Evolutionary conservation across 1,140 invertebrate genomes (phyloP).

Genomic region (Caenorhabditis brenneri): DNA sequence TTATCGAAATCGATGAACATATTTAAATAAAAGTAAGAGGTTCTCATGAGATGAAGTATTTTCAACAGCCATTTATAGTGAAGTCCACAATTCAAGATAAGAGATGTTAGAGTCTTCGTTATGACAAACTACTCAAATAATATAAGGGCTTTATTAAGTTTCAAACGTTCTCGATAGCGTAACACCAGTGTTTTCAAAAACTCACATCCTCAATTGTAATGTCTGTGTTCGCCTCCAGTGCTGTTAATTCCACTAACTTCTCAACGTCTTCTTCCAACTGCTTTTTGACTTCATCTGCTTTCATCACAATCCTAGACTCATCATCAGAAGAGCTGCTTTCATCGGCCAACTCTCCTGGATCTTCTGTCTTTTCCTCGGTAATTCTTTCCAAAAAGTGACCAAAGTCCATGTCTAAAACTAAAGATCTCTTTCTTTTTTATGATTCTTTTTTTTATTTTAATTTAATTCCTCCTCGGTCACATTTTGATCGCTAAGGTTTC

Average conservation of each 20-base stretch:
- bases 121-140: no score
- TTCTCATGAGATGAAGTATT: no score
- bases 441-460: background rate
- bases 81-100: no score
- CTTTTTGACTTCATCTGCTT: background rate
- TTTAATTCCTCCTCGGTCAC: background rate
- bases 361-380: background rate
- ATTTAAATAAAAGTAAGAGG: no score
- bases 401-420: conserved; percentile 17
- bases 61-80: no score
- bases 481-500: background rate
- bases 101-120: no score
- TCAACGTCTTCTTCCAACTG: background rate
- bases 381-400: background rate
- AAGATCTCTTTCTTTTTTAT: background rate
- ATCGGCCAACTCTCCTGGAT: background rate
- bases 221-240: no score
- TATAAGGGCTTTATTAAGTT: no score
- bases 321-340: background rate
- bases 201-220: background rate
- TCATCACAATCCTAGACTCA: background rate
- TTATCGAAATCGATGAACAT: no score
- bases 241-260: no score
- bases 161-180: no score
- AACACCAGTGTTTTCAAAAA: no score